Conservation (phyloP, 2,113 vertebrate species). For the Dicerorhinus sumatrensis region DNA sequence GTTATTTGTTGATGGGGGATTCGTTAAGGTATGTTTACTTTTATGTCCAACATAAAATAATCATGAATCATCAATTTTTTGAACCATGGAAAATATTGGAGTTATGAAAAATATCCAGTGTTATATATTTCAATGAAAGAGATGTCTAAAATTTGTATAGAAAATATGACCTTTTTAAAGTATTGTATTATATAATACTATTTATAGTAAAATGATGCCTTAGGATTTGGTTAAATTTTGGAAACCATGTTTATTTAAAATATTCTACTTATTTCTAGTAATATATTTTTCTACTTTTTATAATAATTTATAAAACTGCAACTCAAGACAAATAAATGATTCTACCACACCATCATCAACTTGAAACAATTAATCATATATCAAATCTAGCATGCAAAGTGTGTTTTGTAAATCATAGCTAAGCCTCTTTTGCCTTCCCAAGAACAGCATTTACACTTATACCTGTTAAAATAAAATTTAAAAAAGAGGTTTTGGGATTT, state of each 20-base stretch:
- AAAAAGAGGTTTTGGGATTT: not conserved
- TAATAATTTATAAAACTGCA: not conserved
- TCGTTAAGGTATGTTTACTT: not conserved
- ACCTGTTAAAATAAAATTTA: not conserved
- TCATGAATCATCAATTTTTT: not conserved
- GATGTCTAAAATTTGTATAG: not conserved
- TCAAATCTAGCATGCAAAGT: not conserved
- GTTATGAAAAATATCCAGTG: not conserved
- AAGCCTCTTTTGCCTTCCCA: not conserved
- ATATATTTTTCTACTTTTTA: not conserved
- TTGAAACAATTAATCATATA: not conserved
- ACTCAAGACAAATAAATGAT: not conserved
- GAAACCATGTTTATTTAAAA: not conserved
- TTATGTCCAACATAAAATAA: not conserved
- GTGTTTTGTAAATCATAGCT: not conserved
- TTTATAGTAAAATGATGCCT: not conserved
- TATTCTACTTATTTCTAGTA: not conserved
- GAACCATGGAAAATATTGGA: not conserved
- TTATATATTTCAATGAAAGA: not conserved
- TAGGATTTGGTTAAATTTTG: not conserved
- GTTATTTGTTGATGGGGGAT: slow-evolving; percentile 60
- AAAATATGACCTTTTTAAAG: not conserved
- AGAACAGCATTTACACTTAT: not conserved
- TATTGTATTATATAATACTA: not conserved
- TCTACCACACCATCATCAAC: not conserved